Evolutionary conservation across 2,888 invertebrate species (phyloP).

Genomic region (Rhorus exstirpatorius): DNA sequence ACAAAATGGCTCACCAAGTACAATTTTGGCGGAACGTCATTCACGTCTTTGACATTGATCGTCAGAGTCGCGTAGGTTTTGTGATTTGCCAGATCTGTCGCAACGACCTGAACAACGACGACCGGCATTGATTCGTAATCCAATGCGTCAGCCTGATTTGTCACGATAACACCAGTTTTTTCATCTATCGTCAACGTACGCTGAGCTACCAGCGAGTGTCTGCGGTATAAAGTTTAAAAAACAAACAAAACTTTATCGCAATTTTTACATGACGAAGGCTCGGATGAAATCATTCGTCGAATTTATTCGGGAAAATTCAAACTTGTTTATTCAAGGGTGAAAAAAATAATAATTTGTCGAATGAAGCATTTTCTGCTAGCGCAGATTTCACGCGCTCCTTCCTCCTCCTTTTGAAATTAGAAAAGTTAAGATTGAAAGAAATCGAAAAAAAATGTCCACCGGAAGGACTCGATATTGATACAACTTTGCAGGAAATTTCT

Average conservation of each 20-base stretch:
- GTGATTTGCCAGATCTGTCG: conserved; percentile 85
- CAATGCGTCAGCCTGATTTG: conserved; percentile 87
- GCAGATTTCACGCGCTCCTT: too few species aligned
- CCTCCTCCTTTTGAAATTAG: too few species aligned
- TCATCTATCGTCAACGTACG: conserved; percentile 87
- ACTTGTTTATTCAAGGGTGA: too few species aligned
- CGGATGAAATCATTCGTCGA: too few species aligned
- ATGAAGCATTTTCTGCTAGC: too few species aligned
- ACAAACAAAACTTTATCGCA: not conserved
- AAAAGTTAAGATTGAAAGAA: too few species aligned
- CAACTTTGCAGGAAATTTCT: too few species aligned
- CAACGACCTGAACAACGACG: conserved; percentile 86
- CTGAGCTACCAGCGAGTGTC: conserved; percentile 88
- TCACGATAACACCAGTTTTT: conserved; percentile 88
- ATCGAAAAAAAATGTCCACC: too few species aligned
- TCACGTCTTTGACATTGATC: conserved; percentile 90
- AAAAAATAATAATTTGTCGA: too few species aligned
- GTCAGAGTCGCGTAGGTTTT: conserved; percentile 87
- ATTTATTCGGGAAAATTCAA: too few species aligned
- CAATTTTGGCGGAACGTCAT: conserved; percentile 91
- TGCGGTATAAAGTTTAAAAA: conserved; percentile 82
- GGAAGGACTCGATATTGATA: too few species aligned
- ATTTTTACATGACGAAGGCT: not conserved
- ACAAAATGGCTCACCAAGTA: conserved; percentile 87
- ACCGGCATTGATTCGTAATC: conserved; percentile 89